These are phyloP conservation scores for Polypedilum vanderplanki DNA, from an alignment of 1,140 invertebrate species.

Conservation along the genomic window DNA sequence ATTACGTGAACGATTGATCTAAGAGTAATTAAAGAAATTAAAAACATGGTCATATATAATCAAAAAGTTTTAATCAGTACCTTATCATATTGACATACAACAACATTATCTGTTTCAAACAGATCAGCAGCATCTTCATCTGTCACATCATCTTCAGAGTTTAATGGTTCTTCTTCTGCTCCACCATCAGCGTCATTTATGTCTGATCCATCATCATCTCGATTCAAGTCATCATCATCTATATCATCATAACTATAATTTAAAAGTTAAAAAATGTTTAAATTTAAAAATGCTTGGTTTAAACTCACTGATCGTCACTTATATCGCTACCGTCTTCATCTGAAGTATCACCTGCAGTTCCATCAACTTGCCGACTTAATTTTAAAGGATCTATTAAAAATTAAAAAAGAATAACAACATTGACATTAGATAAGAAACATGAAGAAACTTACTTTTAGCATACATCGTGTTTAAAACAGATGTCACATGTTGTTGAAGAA, in stretches of 20 bases:
- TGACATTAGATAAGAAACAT: background rate
- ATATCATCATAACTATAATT: constrained; percentile 53
- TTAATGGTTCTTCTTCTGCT: constrained; percentile 85
- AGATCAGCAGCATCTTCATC: constrained; percentile 92
- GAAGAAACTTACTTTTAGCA: constrained; percentile 38
- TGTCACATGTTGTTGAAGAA: constrained; percentile 81
- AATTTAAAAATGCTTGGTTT: too few relatives aligned
- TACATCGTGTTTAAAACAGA: constrained; percentile 58
- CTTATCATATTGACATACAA: constrained; percentile 99
- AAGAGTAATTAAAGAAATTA: constrained; percentile 23
- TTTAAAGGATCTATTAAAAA: constrained; percentile 24
- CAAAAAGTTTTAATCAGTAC: too few relatives aligned
- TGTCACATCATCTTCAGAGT: constrained; percentile 93
- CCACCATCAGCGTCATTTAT: constrained; percentile 61
- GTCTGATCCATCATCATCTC: constrained; percentile 67
- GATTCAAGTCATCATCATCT: constrained; percentile 67
- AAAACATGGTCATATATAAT: too few relatives aligned
- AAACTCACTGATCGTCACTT: constrained; percentile 57
- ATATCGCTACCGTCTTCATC: constrained; percentile 63
- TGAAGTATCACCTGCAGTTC: constrained; percentile 63
- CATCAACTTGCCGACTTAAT: constrained; percentile 54
- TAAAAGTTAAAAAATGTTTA: background rate
- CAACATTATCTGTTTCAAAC: constrained; percentile 97
- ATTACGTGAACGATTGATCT: constrained; percentile 94
- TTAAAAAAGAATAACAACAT: background rate